Base-by-base conservation (phyloP, 2,113 vertebrate species). In the Globicephala melas region DNA sequence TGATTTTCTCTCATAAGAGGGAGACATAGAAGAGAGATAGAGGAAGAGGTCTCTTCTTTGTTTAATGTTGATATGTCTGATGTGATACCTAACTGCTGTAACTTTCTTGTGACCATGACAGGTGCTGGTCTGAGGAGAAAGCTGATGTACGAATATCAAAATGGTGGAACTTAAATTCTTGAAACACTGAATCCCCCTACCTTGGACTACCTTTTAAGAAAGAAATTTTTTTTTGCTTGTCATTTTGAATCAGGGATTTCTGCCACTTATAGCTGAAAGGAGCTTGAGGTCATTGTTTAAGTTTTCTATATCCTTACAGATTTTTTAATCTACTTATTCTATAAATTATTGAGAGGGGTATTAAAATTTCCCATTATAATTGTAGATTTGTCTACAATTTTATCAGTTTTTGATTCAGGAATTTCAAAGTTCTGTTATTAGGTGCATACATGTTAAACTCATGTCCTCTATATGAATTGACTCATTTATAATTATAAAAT, bases 321-420 rank as follows among this genome's bases (percentile, higher is more conserved):
- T 92, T 73, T 94, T 50, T 33, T 53, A 53, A 28, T 68, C 36
- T 88, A 73, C 47, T n/a, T 94, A 41, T 44, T 83, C 70, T 44
- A n/a, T 65, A 62, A 90, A 23, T 80, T 95, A 74, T 58, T 79
- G 67, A 73, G 2, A 85, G 79, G 6, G 1, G 1, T 38, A 20
- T 67, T 94, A n/a, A 68, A 81, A 77, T 93, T 96, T 96, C 26
- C n/a, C 44, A 60, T 84, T 95, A 68, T 63, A 62, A 88, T 53
- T 94, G 9, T 73, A 79, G 21, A 38, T 95, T 96, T 95, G 14
- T 62, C 94, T 94, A 60, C 18, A 91, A 50, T 94, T 95, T 33
- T 81, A 28, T 62, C 74, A 44, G 3, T 55, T 87, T 87, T 81
- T 86, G 47, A 88, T 84, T 93, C 65, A 47, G 62, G 15, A 71